Percentiles rank a stretch among this genome's conserved stretches.
These are phyloP conservation scores for Ictalurus furcatus DNA, from an alignment of 2,113 vertebrate species.

Conservation along the genomic window DNA sequence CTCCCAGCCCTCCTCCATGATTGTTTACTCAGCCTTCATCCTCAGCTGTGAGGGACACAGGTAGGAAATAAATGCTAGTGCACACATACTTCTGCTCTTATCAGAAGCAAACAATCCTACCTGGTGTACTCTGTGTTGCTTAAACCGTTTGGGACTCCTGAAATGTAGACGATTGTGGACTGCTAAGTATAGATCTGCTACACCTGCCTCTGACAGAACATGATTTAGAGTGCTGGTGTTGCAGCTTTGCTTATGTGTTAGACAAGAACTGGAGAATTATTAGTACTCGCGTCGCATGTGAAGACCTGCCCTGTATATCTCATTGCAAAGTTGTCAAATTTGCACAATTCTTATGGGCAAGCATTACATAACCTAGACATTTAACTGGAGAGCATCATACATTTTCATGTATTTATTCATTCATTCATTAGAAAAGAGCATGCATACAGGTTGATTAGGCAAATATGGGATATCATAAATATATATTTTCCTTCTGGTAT, in stretches of 20 bases:
- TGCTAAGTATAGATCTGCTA: constrained; percentile 28
- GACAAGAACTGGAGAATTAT: constrained; percentile 3
- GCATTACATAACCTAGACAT: background rate
- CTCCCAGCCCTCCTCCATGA: constrained; percentile 36
- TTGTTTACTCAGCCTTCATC: constrained; percentile 39
- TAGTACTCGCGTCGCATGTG: background rate
- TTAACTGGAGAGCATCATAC: background rate
- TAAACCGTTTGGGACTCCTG: constrained; percentile 17
- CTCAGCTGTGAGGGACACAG: constrained; percentile 24
- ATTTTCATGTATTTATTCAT: background rate
- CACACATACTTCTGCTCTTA: constrained; percentile 31
- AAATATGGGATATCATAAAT: background rate
- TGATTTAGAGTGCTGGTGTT: constrained; percentile 18
- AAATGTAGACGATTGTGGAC: constrained; percentile 32
- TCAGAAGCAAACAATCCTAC: constrained; percentile 40
- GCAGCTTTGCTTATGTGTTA: constrained; percentile 9
- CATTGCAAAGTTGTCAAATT: background rate
- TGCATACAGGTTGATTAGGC: background rate
- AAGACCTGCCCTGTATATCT: background rate
- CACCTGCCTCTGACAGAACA: constrained; percentile 35
- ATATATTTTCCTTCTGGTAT: background rate
- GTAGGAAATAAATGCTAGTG: constrained; percentile 32
- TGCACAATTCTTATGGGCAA: background rate
- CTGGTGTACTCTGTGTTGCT: background rate
- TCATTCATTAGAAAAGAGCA: background rate